A percentile compares a stretch with the other conserved stretches of the same genome.
phyloP scores from a whole-genome alignment of 1,140 invertebrate genomes.

The Atta cephalotes region DNA sequence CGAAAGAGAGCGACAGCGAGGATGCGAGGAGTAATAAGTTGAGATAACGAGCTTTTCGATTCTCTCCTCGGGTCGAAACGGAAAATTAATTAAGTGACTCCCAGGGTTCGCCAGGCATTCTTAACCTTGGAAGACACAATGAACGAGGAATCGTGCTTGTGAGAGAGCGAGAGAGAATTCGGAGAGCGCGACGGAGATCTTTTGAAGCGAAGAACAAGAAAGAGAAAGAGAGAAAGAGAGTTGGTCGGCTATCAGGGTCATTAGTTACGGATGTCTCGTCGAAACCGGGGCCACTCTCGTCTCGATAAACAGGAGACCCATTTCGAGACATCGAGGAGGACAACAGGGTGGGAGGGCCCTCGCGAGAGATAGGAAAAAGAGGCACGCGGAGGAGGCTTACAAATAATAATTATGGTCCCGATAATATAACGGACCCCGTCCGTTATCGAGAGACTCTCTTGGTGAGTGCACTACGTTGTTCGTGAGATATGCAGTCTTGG shows the following conservation, averaged over 20 bases:
- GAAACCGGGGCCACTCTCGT: constrained; percentile 83
- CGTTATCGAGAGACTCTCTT: constrained; percentile 79
- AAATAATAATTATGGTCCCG: constrained; percentile 84
- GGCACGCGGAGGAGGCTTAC: constrained; percentile 71
- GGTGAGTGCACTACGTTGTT: constrained; percentile 83
- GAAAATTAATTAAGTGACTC: constrained; percentile 84
- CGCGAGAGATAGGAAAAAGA: constrained; percentile 42
- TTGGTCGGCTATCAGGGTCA: constrained; percentile 83
- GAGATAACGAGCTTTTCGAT: constrained; percentile 80
- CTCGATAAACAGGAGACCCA: constrained; percentile 82
- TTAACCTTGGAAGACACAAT: constrained; percentile 79
- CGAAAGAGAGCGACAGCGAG: constrained; percentile 66
- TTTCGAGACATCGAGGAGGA: constrained; percentile 65
- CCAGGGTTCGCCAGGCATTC: constrained; percentile 77
- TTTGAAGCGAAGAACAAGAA: constrained; percentile 39
- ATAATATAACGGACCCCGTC: constrained; percentile 83
- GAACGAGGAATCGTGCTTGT: constrained; percentile 71
- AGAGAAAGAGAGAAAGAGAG: constrained; percentile 67
- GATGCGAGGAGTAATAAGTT: constrained; percentile 77
- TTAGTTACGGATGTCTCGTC: constrained; percentile 85
- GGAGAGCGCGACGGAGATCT: constrained; percentile 36
- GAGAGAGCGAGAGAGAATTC: constrained; percentile 53
- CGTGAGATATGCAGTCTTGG: constrained; percentile 76
- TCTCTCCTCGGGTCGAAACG: constrained; percentile 75
- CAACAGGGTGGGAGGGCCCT: constrained; percentile 58